These are phyloP conservation scores for Anthopleura sola DNA, from an alignment of 64 coral and sea anemone genomes.

Conservation along the genomic window DNA sequence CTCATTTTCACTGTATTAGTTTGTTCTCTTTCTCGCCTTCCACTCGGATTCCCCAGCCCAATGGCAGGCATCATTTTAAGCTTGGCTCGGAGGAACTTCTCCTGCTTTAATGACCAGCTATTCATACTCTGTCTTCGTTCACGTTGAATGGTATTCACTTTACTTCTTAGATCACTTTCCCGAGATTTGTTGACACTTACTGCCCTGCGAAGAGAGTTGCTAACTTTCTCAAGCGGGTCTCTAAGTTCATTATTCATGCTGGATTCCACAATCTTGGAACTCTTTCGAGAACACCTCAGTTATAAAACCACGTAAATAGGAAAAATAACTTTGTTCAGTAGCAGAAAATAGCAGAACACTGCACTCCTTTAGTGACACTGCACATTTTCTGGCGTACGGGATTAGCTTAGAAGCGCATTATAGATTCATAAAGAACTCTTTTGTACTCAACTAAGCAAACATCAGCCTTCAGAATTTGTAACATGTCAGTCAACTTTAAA, in stretches of 20 bases:
- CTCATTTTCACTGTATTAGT: not conserved
- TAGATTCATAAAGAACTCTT: not conserved
- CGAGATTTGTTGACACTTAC: slow-evolving; percentile 83
- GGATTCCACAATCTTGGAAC: not conserved
- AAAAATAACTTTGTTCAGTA: not conserved
- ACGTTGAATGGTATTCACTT: slow-evolving; percentile 78
- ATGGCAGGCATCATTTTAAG: slow-evolving; percentile 63
- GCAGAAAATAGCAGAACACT: not conserved
- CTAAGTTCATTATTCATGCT: slow-evolving; percentile 78
- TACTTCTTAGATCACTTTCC: slow-evolving; percentile 76
- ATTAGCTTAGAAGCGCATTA: not conserved
- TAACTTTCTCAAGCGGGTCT: slow-evolving; percentile 83
- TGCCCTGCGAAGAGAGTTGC: slow-evolving; percentile 79
- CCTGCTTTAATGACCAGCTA: slow-evolving; percentile 81
- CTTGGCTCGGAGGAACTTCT: slow-evolving; percentile 77
- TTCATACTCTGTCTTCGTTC: slow-evolving; percentile 67
- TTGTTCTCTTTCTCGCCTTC: not conserved
- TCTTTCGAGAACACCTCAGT: not conserved
- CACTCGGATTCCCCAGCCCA: not conserved
- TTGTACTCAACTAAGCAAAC: slow-evolving; percentile 18
- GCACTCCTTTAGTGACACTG: not conserved
- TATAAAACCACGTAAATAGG: not conserved
- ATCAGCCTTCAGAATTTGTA: slow-evolving; percentile 13
- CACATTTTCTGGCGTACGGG: not conserved
- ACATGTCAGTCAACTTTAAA: slow-evolving; percentile 17